Percentiles rank a stretch among this genome's conserved stretches.
Conservation (phyloP, 2,888 invertebrate species). For the Acanthosepion lycidas region DNA sequence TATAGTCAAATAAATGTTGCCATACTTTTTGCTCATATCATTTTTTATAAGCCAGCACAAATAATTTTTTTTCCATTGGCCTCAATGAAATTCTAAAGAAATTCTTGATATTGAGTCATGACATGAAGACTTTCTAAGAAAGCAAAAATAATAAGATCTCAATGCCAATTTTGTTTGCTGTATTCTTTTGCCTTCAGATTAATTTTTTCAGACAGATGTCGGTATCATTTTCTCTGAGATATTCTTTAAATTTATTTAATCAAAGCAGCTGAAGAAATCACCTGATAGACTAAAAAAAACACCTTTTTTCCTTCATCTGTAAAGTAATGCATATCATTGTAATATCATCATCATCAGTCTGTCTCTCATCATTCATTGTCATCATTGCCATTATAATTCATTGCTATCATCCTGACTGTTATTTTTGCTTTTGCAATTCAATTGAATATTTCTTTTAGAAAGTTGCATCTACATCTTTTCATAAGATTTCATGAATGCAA, state of each 20-base stretch:
- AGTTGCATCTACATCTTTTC: not conserved
- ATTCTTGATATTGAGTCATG: not conserved
- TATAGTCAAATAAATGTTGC: too few relatives aligned
- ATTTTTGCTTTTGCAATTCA: constrained; percentile 33
- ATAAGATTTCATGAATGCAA: not conserved
- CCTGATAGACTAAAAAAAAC: not conserved
- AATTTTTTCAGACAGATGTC: not conserved
- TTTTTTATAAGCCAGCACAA: not conserved
- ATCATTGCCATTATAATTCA: not conserved
- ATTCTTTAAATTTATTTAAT: not conserved
- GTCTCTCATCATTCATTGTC: not conserved
- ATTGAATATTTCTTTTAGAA: not conserved
- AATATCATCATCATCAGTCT: too few relatives aligned
- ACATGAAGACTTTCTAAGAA: not conserved
- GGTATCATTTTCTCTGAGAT: not conserved
- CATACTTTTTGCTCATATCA: too few relatives aligned
- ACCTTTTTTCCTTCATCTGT: not conserved
- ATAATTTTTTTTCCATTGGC: not conserved
- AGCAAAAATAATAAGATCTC: not conserved
- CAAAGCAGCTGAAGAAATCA: not conserved
- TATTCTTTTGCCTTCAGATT: not conserved
- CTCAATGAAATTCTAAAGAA: not conserved
- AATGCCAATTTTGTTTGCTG: not conserved
- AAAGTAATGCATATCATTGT: too few relatives aligned
- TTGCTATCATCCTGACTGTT: not conserved